These are phyloP conservation scores for Eulimnadia texana DNA, from an alignment of 1,140 invertebrate genomes.

Conservation along the genomic window DNA sequence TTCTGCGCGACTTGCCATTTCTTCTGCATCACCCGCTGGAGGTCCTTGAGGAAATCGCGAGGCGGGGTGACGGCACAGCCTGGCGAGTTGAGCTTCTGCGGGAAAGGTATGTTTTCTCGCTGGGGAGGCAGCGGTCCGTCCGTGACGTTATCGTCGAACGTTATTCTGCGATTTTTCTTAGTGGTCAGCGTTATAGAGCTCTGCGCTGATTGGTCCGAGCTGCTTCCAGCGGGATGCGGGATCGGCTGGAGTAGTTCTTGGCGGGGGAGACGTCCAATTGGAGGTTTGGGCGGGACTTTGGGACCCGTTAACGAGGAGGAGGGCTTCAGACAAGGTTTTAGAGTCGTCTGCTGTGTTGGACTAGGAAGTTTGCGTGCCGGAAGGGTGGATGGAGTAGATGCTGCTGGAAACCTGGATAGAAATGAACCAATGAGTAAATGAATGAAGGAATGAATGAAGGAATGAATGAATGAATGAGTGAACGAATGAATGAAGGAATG, in stretches of 20 bases:
- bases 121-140: constrained; percentile 47
- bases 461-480: no score
- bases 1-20: constrained; percentile 86
- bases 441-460: no score
- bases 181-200: constrained; percentile 18
- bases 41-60: constrained; percentile 65
- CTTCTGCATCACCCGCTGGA: constrained; percentile 79
- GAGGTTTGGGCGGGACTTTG: constrained; percentile 15
- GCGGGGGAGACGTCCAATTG: constrained; percentile 15
- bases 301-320: no score
- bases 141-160: constrained; percentile 32
- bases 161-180: constrained; percentile 24
- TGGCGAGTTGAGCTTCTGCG: constrained; percentile 8
- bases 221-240: not conserved
- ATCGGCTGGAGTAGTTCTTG: not conserved
- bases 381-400: constrained; percentile 22
- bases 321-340: constrained; percentile 11
- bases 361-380: constrained; percentile 16
- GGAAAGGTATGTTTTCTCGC: constrained; percentile 55
- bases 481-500: no score
- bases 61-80: constrained; percentile 48
- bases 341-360: constrained; percentile 18
- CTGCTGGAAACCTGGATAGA: constrained; percentile 24
- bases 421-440: no score
- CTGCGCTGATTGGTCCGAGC: constrained; percentile 14